Evolutionary conservation across 2,113 vertebrate genomes (phyloP), one percentile per base, ranked within the genome.

Genomic region (Sigmodon hispidus): DNA sequence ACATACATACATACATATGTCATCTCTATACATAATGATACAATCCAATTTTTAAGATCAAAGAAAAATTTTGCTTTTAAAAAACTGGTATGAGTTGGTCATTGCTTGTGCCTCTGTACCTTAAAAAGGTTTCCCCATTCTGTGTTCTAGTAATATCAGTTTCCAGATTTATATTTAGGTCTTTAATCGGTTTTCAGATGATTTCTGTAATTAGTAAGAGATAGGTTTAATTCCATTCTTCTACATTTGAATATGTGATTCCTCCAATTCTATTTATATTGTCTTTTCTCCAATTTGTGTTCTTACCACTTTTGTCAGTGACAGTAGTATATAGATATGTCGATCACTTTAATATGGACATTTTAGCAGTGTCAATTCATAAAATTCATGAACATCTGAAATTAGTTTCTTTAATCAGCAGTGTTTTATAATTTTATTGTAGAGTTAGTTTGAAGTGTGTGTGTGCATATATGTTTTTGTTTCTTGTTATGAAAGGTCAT

Each of bases 1-100:
- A n/a, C n/a, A n/a, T n/a, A n/a, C n/a, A n/a, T n/a, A n/a, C n/a
- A n/a, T n/a, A n/a, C n/a, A n/a, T n/a, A 36, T 81, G 50, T 73
- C 24, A 61, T 90, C 94, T 89, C 7, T 10, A 8, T 88, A 73
- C 34, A 73, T 85, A 90, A 67, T n/a, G 69, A 50, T 50, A 59
- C 70, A 93, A 79, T 34, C 79, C 55, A 91, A 87, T 72, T 95
- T 89, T 96, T 72, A n/a, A 45, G 86, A 80, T 80, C 45, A 95
- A 86, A 94, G 70, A 89, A 89, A 19, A 87, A 84, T 93, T 93
- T 79, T 87, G 50, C 5, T 92, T 34, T 63, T 65, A 63, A n/a
- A 90, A 63, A 45, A 84, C 1, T 24, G 22, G 22, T 65, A 40
- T 15, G n/a, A 70, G 2, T 17, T n/a, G 36, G 67, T 88, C 63